Evolutionary conservation across 2,113 vertebrate genomes (phyloP).

Genomic region (Terrapene triunguis): DNA sequence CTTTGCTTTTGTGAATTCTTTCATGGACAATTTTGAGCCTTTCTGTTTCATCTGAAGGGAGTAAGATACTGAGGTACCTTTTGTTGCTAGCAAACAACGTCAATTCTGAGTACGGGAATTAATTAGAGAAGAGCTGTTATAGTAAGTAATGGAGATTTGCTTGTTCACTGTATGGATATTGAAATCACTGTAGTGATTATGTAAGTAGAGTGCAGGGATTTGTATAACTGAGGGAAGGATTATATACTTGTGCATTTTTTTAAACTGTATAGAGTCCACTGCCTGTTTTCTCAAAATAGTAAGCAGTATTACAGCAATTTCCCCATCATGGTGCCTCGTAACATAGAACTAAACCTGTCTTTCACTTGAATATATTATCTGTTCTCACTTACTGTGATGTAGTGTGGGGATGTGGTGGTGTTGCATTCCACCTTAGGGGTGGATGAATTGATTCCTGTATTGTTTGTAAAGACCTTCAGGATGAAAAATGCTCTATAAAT

Average conservation of each 20-base stretch:
- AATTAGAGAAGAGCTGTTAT: not conserved
- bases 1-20: not conserved
- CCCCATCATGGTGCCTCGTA: not conserved
- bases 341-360: not conserved
- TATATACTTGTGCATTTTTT: not conserved
- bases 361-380: not conserved
- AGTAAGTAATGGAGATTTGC: not conserved
- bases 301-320: not conserved
- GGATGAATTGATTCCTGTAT: not conserved
- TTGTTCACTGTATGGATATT: not conserved
- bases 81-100: not conserved
- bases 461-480: not conserved
- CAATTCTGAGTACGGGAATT: not conserved
- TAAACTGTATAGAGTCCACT: not conserved
- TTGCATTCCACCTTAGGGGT: not conserved
- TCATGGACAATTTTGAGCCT: not conserved
- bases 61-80: not conserved
- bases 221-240: not conserved
- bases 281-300: not conserved
- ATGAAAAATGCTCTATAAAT: not conserved
- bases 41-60: not conserved
- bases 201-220: not conserved
- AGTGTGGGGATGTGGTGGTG: not conserved
- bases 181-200: not conserved
- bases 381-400: not conserved